These are phyloP conservation scores for Sebastes melanostomus DNA, from an alignment of 2,797 vertebrate genomes.

Conservation along the genomic window DNA sequence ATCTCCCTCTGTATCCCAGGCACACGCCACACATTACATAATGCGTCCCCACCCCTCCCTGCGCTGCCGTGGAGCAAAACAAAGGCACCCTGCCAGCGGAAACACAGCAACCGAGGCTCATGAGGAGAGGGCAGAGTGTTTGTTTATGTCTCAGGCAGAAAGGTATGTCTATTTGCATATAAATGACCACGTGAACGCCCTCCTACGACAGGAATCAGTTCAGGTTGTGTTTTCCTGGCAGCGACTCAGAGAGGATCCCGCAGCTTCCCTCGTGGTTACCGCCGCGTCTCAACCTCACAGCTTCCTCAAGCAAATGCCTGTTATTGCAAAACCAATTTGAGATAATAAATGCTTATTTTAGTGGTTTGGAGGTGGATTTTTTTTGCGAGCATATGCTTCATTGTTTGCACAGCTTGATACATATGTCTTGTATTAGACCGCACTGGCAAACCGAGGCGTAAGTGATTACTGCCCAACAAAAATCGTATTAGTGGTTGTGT, in stretches of 20 bases:
- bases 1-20: conserved; percentile 43
- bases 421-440: conserved; percentile 50
- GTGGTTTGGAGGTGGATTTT: conserved; percentile 35
- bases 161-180: conserved; percentile 28
- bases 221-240: conserved; percentile 40
- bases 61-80: conserved; percentile 64
- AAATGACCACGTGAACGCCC: conserved; percentile 26
- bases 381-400: conserved; percentile 14
- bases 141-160: conserved; percentile 34
- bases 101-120: conserved; percentile 60
- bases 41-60: conserved; percentile 61
- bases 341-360: conserved; percentile 48
- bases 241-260: conserved; percentile 22
- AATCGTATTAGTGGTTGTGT: conserved; percentile 60
- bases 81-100: conserved; percentile 70
- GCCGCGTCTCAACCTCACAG: conserved; percentile 3
- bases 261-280: conserved; percentile 20
- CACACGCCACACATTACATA: conserved; percentile 72
- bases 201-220: conserved; percentile 18
- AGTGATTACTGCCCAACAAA: conserved; percentile 59
- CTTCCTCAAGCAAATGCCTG: conserved; percentile 19
- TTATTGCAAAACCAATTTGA: conserved; percentile 35
- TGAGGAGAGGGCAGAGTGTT: conserved; percentile 25
- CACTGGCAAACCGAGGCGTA: conserved; percentile 29
- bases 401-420: conserved; percentile 49